These are phyloP conservation scores for Dorcus hopei DNA, from an alignment of 2,888 invertebrate species.

Conservation along the genomic window DNA sequence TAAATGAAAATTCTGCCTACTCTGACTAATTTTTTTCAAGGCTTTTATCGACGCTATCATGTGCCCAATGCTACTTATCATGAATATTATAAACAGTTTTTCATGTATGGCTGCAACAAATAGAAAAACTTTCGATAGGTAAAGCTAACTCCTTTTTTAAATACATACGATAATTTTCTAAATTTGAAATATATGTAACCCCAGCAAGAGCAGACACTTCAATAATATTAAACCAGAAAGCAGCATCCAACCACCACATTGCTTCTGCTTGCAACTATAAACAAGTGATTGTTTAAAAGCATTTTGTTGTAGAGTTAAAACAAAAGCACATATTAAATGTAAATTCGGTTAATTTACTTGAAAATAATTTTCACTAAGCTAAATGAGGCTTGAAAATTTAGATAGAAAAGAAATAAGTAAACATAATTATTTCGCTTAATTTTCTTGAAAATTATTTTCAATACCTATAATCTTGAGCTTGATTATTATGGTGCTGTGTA, in stretches of 20 bases:
- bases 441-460: too few species aligned
- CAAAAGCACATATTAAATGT: slow-evolving; percentile 3
- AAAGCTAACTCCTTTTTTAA: slow-evolving; percentile 43
- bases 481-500: too few species aligned
- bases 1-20: slow-evolving; percentile 32
- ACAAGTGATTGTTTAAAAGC: background rate
- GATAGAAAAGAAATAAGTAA: too few species aligned
- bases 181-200: slow-evolving; percentile 90
- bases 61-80: slow-evolving; percentile 78
- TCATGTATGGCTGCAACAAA: slow-evolving; percentile 76
- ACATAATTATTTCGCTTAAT: too few species aligned
- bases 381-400: too few species aligned
- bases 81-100: slow-evolving; percentile 87
- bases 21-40: slow-evolving; percentile 41
- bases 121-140: background rate
- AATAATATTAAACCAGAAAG: slow-evolving; percentile 79
- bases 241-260: slow-evolving; percentile 63
- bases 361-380: too few species aligned
- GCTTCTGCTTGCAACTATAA: slow-evolving; percentile 53
- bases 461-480: too few species aligned
- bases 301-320: slow-evolving; percentile 28
- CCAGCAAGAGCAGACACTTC: slow-evolving; percentile 86
- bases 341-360: too few species aligned
- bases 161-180: slow-evolving; percentile 93
- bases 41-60: slow-evolving; percentile 74